Base-by-base conservation (phyloP, 2,113 vertebrate genomes). In the Vanacampus margaritifer region DNA sequence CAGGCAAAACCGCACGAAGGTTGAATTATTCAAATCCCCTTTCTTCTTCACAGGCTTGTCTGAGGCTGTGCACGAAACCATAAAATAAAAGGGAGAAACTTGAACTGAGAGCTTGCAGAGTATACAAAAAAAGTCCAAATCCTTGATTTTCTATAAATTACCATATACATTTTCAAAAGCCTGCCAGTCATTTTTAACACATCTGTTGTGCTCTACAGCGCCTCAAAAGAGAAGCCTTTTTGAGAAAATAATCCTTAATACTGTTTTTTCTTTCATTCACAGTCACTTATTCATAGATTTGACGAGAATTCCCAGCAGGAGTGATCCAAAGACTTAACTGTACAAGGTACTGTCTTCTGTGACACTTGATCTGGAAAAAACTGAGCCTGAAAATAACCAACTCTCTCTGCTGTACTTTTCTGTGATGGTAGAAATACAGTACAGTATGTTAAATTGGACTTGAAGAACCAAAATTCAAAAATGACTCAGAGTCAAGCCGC, bases 1-100 rank as follows among this genome's bases (percentile, higher is more conserved):
- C 11, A 6, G 45, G n/a, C 58, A 69, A 68, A 16, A 51, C 5
- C 26, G 68, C 48, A 26, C 50, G 14, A 11, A 23, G 36, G 65
- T 79, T 80, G 61, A 85, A 87, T 82, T 80, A 86, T 88, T 87
- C 71, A 86, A 78, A 77, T 16, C 37, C 66, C 3, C 39, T 73
- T 67, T 71, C 72, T 68, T 45, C 41, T 43, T 48, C 72, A 71
- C 11, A 43, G 51, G 74, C 62, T 54, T 79, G 80, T 88, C 69
- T 80, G 37, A 26, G 36, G 7, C 71, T 74, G 72, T 76, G 72
- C 51, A 46, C 77, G 69, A 65, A 75, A 77, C 62, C 66, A 53
- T 37, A 72, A 69, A 84, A 80, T 67, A 79, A 62, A 75, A 50
- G 54, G 39, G 24, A 72, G 23, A 14, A 62, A 68, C 70, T 63